These are phyloP conservation scores for Pecten maximus DNA, from an alignment of 2,888 invertebrate genomes.

Conservation along the genomic window DNA sequence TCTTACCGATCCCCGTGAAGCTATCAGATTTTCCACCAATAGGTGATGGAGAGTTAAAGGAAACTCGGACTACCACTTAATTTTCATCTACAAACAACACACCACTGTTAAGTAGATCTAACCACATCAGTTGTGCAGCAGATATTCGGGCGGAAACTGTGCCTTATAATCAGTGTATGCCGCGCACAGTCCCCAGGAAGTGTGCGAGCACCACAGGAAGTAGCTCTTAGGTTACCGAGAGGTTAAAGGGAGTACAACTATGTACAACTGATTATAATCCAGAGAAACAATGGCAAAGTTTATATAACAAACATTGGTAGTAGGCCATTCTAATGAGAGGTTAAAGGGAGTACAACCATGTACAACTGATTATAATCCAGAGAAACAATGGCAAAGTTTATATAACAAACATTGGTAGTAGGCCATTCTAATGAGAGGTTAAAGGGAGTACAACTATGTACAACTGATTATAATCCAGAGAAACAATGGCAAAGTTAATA, in stretches of 20 bases:
- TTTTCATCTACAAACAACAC: not conserved
- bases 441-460: not conserved
- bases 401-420: no score
- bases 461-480: not conserved
- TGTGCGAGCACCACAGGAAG: not conserved
- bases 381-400: not conserved
- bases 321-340: no score
- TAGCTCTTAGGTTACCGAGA: not conserved
- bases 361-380: not conserved
- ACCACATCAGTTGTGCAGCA: not conserved
- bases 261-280: not conserved
- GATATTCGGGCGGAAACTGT: not conserved
- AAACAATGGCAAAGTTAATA: not conserved
- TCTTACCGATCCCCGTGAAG: no score
- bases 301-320: no score
- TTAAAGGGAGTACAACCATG: not conserved
- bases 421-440: no score
- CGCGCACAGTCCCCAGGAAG: not conserved
- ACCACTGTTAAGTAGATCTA: not conserved
- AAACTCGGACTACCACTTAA: no score
- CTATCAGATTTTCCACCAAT: no score
- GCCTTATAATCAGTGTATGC: not conserved
- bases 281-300: not conserved
- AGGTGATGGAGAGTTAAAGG: no score
- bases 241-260: not conserved